Evolutionary conservation across 2,113 vertebrate species (phyloP), one percentile per base, ranked within the genome.

Genomic region (Ophiodon elongatus): DNA sequence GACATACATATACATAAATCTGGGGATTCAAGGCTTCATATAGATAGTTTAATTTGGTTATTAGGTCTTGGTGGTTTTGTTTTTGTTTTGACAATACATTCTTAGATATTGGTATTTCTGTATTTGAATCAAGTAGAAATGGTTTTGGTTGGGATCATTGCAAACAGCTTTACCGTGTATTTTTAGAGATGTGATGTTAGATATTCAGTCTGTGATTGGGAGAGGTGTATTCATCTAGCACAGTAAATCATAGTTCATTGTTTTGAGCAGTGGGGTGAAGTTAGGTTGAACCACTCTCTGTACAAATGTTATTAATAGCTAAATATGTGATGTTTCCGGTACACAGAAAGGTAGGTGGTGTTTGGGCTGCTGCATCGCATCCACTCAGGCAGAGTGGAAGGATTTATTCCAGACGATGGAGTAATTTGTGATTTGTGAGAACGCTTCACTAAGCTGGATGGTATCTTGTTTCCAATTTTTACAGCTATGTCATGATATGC

Each of bases 361-460:
- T 76, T 77, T 76, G 41, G 75, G 52, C 57, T 67, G 77, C 75
- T 79, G 63, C 45, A 21, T 77, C 39, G 39, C 29, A 76, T 64
- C 80, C 73, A 74, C 72, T 84, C 82, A 73, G 66, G 72, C 73
- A 82, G 60, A 85, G 73, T 59, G 67, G 83, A 67, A 64, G 72
- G 78, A 80, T 82, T 88, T 75, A 85, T 88, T 88, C 80, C 78
- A 89, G 80, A 82, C 35, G 67, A 86, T 80, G 62, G 78, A 70
- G 57, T 87, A 56, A 84, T 84, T 86, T 89, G 71, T 72, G 67
- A 85, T 84, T 84, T 87, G 74, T 72, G 67, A 85, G 67, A 84
- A 76, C 57, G 77, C 80, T 72, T 89, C 80, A 47, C 64, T 75
- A 84, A 84, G 11, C 65, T 56, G 57, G 63, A 77, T 63, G n/a